These are phyloP conservation scores for Ctenoplectra terminalis DNA, from an alignment of 1,140 invertebrate genomes.

Conservation along the genomic window DNA sequence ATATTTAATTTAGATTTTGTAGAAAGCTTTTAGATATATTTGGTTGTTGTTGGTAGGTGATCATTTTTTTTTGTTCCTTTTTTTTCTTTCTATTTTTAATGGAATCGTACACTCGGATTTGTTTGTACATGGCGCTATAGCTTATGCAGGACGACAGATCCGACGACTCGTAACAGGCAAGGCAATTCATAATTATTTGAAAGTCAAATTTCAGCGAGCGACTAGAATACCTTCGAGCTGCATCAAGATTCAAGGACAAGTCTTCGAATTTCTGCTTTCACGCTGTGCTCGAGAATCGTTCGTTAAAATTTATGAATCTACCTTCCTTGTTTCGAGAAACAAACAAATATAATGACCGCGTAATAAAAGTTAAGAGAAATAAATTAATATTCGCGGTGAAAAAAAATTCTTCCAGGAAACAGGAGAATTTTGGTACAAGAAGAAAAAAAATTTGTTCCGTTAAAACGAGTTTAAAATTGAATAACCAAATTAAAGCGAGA, in stretches of 20 bases:
- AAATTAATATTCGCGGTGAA: too few relatives aligned
- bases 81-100: not conserved
- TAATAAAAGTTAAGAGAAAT: too few relatives aligned
- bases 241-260: slow-evolving; percentile 19
- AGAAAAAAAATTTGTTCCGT: too few relatives aligned
- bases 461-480: not conserved
- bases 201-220: slow-evolving; percentile 20
- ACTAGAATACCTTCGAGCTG: slow-evolving; percentile 18
- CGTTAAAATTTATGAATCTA: not conserved
- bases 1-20: too few relatives aligned
- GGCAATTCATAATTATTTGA: slow-evolving; percentile 28
- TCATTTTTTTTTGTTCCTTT: not conserved
- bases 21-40: too few relatives aligned
- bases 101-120: not conserved
- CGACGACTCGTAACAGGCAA: not conserved
- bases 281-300: too few relatives aligned
- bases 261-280: not conserved
- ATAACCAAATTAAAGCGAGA: not conserved
- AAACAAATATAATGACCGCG: too few relatives aligned
- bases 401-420: too few relatives aligned
- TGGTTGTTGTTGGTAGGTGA: not conserved
- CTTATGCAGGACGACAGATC: not conserved
- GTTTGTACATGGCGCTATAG: not conserved
- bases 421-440: too few relatives aligned
- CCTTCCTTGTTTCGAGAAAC: too few relatives aligned